Base-by-base conservation (phyloP, 1,140 invertebrate species). In the Phenacoccus solenopsis region DNA sequence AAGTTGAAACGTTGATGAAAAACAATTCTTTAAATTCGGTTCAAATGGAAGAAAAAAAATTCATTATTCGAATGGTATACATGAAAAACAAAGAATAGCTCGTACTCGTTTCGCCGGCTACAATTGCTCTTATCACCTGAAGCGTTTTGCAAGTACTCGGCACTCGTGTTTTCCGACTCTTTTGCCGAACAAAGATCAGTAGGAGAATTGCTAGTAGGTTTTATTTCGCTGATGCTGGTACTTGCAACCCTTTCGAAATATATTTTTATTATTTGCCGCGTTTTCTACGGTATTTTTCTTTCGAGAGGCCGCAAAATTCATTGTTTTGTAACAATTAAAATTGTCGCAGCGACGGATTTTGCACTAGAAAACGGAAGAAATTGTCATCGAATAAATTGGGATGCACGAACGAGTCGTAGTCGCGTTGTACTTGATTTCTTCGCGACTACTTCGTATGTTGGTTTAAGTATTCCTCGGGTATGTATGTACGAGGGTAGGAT, bases 61-160 rank as follows among this genome's bases (percentile, higher is more conserved):
- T 64, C 59, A 64, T 64, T 64, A 64, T 64, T 64, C 59, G 59
- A 24, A 64, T 64, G 20, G 59, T 38, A n/a, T 38, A 38, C 59
- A 64, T 27, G 59, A 64, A 64, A 64, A 64, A 64, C 59, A 64
- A 64, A 64, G 25, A 64, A 27, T 64, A 27, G 59, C 25, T 4
- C 16, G 21, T 64, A 64, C 59, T 64, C 25, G 59, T 25, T 64
- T 64, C 25, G 12, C 59, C 25, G 59, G 25, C 59, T 64, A 64
- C 59, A 64, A 64, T 64, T 64, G 59, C 59, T 64, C 59, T 64
- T 64, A 64, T 64, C 59, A 64, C 59, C 59, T 64, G 59, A 64
- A 64, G 59, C 59, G 59, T 64, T 64, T 64, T 16, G 59, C 59
- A 64, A 64, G 59, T 64, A 22, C 59, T 20, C 10, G 25, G 59